phyloP scores from a whole-genome alignment of 2,888 invertebrate species.

The Neocrepidodera transversa region DNA sequence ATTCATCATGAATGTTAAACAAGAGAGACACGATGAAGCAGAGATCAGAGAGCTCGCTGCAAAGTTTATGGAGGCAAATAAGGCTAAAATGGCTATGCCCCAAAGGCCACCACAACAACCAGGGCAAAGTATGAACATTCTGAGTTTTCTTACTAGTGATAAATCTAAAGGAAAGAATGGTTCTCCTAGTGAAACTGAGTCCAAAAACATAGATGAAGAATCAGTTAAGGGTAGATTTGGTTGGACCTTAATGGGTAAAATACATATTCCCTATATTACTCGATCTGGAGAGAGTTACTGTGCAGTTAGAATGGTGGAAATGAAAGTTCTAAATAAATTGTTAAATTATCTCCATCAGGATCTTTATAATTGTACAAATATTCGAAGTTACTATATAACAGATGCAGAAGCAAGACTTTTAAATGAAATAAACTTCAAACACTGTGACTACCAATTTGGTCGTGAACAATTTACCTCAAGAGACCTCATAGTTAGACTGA shows the following conservation, averaged over 20 bases:
- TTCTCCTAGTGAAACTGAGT: constrained; percentile 58
- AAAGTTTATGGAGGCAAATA: constrained; percentile 76
- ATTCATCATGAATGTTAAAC: constrained; percentile 64
- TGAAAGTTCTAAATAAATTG: constrained; percentile 88
- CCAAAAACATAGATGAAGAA: constrained; percentile 68
- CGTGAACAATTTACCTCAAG: constrained; percentile 85
- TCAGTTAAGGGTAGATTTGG: constrained; percentile 86
- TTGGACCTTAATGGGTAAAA: constrained; percentile 87
- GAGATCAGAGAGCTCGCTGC: constrained; percentile 87
- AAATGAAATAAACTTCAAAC: constrained; percentile 91
- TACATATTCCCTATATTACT: constrained; percentile 87
- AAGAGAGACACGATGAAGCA: constrained; percentile 83
- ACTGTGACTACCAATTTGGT: constrained; percentile 91
- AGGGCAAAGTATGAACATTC: constrained; percentile 67
- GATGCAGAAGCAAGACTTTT: constrained; percentile 88
- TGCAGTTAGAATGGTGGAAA: constrained; percentile 93
- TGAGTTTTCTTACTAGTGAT: constrained; percentile 68
- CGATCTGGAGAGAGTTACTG: constrained; percentile 86
- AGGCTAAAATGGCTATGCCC: constrained; percentile 63
- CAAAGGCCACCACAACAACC: constrained; percentile 45
- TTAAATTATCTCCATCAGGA: constrained; percentile 87
- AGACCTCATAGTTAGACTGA: constrained; percentile 87
- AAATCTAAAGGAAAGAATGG: constrained; percentile 45
- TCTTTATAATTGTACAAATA: constrained; percentile 89
- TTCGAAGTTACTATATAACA: constrained; percentile 92